Evolutionary conservation across 2,113 vertebrate genomes (phyloP), one percentile per base, ranked within the genome.

Genomic region (Nothoprocta pentlandii): DNA sequence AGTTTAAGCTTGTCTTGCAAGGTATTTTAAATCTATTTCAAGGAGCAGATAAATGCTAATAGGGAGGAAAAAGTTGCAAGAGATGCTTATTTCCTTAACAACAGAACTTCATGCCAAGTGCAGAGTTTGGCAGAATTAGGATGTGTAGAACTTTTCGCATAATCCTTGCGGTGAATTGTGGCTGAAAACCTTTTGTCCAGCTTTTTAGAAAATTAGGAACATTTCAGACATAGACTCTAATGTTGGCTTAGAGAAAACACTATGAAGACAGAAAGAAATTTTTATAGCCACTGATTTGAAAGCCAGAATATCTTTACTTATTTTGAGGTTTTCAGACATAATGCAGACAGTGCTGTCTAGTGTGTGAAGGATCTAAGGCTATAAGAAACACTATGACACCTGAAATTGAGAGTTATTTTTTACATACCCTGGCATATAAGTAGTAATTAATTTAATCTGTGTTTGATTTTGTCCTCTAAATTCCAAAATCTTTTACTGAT

Each of bases 21-120:
- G 23, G 10, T 85, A 21, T 95, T 92, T 95, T 82, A 93, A 92
- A 93, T 88, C 81, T n/a, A 3, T 71, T 94, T 75, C 75, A 63
- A 89, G 71, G 68, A 39, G 34, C 2, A 16, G 68, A 34, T 74
- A 68, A 83, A 61, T 42, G 85, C 28, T 80, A 56, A 64, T 17
- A 64, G 46, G 13, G 41, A 46, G 61, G 21, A n/a, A 68, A 21
- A 83, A 68, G 56, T 82, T 90, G 56, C 36, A 16, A 23, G 53
- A 88, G 56, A 58, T 69, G 30, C 16, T 74, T 58, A 39, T 69
- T 84, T 81, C 77, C 21, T 9, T 32, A 51, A 44, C 30, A 74
- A 75, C 84, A 84, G 76, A 88, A 69, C 77, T 85, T 19, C 21
- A 23, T 49, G 49, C 49, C 10, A 49, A 92, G 20, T 23, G 34